Evolutionary conservation across 2,113 vertebrate genomes (phyloP).

Genomic region (Neoarius graeffei): DNA sequence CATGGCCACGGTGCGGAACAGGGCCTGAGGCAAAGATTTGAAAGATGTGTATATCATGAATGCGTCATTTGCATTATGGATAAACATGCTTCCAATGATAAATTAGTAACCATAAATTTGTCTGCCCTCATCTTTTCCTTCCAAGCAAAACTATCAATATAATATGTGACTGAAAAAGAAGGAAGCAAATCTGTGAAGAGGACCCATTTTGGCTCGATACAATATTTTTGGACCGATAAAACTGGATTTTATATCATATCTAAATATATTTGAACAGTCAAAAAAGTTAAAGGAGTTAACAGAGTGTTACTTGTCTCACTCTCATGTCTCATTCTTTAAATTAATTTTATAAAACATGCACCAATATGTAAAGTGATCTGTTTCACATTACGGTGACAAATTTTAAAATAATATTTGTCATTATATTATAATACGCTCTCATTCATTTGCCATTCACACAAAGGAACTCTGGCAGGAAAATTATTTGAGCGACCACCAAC

Average conservation of each 20-base stretch:
- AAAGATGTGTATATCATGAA: not conserved
- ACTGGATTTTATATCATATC: not conserved
- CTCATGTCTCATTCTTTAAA: not conserved
- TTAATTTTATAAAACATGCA: not conserved
- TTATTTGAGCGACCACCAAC: not conserved
- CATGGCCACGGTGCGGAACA: slow-evolving; percentile 91
- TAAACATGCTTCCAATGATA: not conserved
- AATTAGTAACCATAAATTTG: not conserved
- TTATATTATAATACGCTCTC: not conserved
- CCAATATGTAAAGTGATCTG: not conserved
- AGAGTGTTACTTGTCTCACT: not conserved
- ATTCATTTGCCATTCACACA: not conserved
- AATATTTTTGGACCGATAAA: not conserved
- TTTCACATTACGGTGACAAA: not conserved
- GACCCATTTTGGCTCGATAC: not conserved
- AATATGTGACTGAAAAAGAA: not conserved
- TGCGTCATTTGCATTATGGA: not conserved
- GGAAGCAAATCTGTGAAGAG: not conserved
- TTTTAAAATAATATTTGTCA: not conserved
- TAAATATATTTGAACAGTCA: not conserved
- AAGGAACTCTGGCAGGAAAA: not conserved
- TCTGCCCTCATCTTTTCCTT: not conserved
- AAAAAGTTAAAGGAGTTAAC: not conserved
- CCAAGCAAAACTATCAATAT: not conserved
- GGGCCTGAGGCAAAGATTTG: slow-evolving; percentile 69